Conservation (phyloP, 2,888 invertebrate genomes). For the Andrena fulva region DNA sequence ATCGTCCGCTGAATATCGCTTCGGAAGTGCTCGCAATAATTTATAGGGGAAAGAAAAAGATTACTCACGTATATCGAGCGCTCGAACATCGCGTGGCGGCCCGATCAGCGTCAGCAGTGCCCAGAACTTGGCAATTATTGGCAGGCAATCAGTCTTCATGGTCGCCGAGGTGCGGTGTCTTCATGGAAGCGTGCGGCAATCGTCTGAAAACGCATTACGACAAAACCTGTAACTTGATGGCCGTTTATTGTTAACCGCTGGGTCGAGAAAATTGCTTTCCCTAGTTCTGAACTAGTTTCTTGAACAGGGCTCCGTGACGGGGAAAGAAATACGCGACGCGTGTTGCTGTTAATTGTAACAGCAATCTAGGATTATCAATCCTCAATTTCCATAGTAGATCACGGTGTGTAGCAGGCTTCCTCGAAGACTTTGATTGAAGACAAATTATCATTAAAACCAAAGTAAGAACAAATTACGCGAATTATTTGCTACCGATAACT, state of each 20-base stretch:
- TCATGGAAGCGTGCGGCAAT: conserved; percentile 78
- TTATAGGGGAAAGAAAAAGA: background rate
- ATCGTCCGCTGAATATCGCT: background rate
- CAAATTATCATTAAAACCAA: background rate
- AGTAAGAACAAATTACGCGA: background rate
- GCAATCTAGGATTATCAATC: too few relatives aligned
- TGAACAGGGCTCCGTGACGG: background rate
- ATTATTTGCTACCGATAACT: background rate
- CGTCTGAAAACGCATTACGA: conserved; percentile 45
- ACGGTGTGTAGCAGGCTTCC: too few relatives aligned
- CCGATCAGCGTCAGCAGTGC: conserved; percentile 76
- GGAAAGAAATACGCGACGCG: background rate
- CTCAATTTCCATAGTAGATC: too few relatives aligned
- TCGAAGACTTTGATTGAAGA: too few relatives aligned
- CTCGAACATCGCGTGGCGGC: conserved; percentile 72
- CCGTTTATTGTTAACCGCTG: background rate
- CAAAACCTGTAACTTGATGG: conserved; percentile 27
- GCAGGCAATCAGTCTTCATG: conserved; percentile 82
- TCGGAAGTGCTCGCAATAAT: background rate
- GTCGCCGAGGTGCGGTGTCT: conserved; percentile 77
- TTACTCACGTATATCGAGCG: conserved; percentile 81
- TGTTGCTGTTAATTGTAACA: background rate
- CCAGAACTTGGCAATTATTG: conserved; percentile 76
- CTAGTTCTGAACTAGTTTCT: background rate
- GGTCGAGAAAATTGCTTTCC: conserved; percentile 14